Evolutionary conservation across 1,140 invertebrate species (phyloP), one percentile per base, ranked within the genome.

Genomic region (Heliconius himera): DNA sequence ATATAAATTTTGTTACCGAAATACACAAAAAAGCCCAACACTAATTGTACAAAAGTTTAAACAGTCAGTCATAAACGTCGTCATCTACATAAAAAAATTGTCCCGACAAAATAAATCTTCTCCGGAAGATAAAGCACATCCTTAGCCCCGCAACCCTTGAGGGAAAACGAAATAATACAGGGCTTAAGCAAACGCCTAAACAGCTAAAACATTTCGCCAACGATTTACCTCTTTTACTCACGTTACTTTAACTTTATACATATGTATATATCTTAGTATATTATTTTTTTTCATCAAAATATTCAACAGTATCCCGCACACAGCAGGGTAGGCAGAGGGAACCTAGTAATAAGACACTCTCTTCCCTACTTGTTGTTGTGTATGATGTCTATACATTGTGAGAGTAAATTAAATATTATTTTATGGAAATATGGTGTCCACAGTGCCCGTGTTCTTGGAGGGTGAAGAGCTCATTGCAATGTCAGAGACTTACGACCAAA

Each of bases 231-330:
- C 74, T 76, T 80, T 84, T 76, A 73, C 82, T 86, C 83, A 85
- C 87, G 85, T 88, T 83, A 87, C 86, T 89, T 89, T 89, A 82
- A 87, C 22, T 66, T 66, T 26, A 56, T 66, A 66, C 13, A 66
- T 66, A 29, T 6, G 9, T 29, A 16, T 66, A 11, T 56, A 9
- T 56, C 33, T 36, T 36, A 6, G 8, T 56, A 56, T 22, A 8
- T 22, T 1, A 46, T 11, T 11, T 13, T 46, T 11, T 46, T 46
- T 46, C 3, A 11, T 13, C 11, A 46, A 46, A 13, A 46, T 13
- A 46, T 4, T 36, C 6, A 36, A 36, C 29, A 2, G 29, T 29
- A 29, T 29, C 29, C 29, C 2, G 29, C 29, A 29, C 29, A 29
- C 29, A 29, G 29, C 29, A 29, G 29, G 29, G 29, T 3, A 29